Base-by-base conservation (phyloP, 2,113 vertebrate genomes). In the Epinephelus fuscoguttatus region DNA sequence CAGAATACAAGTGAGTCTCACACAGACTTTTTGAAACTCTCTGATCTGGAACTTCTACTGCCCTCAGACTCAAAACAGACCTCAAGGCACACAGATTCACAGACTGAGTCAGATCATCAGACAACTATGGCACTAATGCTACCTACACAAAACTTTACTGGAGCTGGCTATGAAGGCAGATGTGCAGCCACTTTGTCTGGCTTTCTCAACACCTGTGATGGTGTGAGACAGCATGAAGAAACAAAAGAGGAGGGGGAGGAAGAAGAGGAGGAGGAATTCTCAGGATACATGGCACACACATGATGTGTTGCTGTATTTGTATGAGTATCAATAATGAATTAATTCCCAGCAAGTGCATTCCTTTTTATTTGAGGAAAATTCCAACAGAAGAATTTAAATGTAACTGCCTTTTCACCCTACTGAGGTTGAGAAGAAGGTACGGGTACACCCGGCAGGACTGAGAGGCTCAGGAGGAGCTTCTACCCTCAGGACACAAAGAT, bases 251-350 rank as follows among this genome's bases (percentile, higher is more conserved):
- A 88, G 1, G 80, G 88, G 1, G 81, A 89, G 1, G 80, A 89
- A 1, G 80, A 85, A 3, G 80, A 85, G 4, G 85, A 87, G 1
- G 85, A 56, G 4, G 75, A 84, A 7, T 78, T 63, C 27, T 90
- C 59, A 4, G 82, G 6, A 1, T 93, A 94, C 53, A 82, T 94
- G 64, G 45, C 63, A 59, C 86, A 84, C 45, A 55, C 18, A 12
- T 83, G 71, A 50, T 50, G 17, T 50, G 3, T n/a, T 63, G 1
- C 4, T 45, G 3, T 33, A 27, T 66, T 25, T 68, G 27, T 25
- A 42, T 42, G 4, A 57, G 14, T 42, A 7, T 27, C 55, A 60
- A 27, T 59, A 45, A 49, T 73, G 1, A 13, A 49, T 33, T 21
- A 1, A 15, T 27, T 25, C 13, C 52, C 9, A 30, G 15, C 12